Evolutionary conservation across 2,888 invertebrate genomes (phyloP).

Genomic region (Carterocephalus palaemon): DNA sequence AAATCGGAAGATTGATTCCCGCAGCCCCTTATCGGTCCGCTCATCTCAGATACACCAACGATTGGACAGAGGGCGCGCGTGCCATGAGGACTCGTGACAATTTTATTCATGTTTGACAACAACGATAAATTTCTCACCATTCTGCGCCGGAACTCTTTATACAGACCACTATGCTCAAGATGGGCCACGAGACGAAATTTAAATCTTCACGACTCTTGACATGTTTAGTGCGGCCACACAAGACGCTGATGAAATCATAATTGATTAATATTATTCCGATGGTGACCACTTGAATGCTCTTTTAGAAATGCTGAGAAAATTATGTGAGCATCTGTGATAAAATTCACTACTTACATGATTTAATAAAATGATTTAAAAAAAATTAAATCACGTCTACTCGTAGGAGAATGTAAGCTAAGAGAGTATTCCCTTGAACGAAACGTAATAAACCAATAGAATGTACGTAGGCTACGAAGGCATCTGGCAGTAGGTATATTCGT

Average conservation of each 20-base stretch:
- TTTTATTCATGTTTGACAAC: conserved; percentile 53
- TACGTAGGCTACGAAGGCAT: conserved; percentile 11
- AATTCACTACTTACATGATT: conserved; percentile 8
- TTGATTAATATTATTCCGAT: conserved; percentile 25
- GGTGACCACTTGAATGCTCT: conserved; percentile 9
- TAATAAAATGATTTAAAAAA: conserved; percentile 13
- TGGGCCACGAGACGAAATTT: conserved; percentile 52
- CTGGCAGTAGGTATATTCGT: conserved; percentile 26
- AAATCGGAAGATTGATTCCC: conserved; percentile 72
- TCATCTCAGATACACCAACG: conserved; percentile 59
- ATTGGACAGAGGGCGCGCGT: conserved; percentile 55
- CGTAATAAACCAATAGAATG: conserved; percentile 21
- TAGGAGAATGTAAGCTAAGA: too few species aligned
- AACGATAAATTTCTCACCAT: conserved; percentile 61
- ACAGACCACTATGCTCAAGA: conserved; percentile 44
- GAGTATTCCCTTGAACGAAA: conserved; percentile 10
- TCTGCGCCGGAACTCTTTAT: conserved; percentile 56
- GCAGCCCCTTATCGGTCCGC: conserved; percentile 57
- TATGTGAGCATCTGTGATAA: conserved; percentile 11
- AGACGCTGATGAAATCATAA: conserved; percentile 33
- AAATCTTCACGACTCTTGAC: conserved; percentile 42
- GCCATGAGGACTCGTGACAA: conserved; percentile 50
- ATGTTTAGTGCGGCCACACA: conserved; percentile 54
- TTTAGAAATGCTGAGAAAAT: conserved; percentile 11
- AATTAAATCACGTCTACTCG: not conserved